Percentiles rank a stretch among this genome's conserved stretches.
Conservation (phyloP, 2,113 vertebrate species). For the Notarius lentiginosus region DNA sequence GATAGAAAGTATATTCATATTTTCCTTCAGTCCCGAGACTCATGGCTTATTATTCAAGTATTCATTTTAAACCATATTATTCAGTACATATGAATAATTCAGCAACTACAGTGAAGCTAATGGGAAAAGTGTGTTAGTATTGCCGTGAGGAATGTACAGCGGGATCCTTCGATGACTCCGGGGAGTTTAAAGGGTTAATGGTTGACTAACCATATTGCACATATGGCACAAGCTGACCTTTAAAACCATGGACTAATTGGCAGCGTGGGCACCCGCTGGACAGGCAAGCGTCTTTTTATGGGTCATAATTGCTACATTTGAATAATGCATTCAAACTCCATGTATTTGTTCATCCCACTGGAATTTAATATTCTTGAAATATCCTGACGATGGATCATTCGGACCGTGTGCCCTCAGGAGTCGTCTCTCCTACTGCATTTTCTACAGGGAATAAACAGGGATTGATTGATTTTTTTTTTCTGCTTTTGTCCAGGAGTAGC, state of each 20-base stretch:
- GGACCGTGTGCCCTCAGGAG: neutral
- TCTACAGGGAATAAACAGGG: constrained; percentile 21
- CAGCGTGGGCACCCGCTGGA: neutral
- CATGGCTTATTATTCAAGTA: neutral
- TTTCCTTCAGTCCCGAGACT: neutral
- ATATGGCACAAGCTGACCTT: constrained; percentile 29
- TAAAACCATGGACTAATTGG: constrained; percentile 13
- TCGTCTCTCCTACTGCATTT: neutral
- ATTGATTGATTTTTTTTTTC: constrained; percentile 31
- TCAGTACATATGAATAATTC: neutral
- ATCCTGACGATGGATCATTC: neutral
- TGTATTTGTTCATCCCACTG: neutral
- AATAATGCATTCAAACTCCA: constrained; percentile 9
- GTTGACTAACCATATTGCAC: neutral
- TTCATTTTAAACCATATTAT: neutral
- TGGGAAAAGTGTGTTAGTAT: neutral
- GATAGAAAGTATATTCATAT: neutral
- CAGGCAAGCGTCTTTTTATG: neutral
- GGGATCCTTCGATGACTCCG: neutral
- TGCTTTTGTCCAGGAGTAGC: constrained; percentile 14
- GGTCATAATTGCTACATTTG: constrained; percentile 10
- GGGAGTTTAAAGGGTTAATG: constrained; percentile 4
- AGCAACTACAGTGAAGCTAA: neutral
- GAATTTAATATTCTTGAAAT: neutral
- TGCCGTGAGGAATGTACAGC: no score